Percentiles rank a stretch among this genome's conserved stretches.
Evolutionary conservation across 2,113 vertebrate species (phyloP).

Genomic region (Onychostoma macrolepis): DNA sequence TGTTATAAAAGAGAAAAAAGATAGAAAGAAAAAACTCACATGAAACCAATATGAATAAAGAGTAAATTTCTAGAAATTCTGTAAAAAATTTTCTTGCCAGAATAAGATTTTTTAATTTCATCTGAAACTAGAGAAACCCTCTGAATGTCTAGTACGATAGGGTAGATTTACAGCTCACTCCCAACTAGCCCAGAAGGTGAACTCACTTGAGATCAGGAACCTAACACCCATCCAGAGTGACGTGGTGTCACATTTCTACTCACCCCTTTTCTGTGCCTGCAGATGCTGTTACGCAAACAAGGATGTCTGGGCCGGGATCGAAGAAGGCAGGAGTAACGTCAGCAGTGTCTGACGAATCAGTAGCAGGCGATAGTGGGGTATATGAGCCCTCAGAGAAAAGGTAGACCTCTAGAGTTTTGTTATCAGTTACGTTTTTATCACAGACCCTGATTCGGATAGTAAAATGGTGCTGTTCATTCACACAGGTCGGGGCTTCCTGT

Average conservation of each 20-base stretch:
- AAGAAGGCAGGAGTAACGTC: constrained; percentile 90
- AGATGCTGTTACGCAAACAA: constrained; percentile 68
- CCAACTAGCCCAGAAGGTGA: constrained; percentile 20
- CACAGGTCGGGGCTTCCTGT: constrained; percentile 67
- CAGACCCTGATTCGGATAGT: neutral
- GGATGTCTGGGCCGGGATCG: constrained; percentile 63
- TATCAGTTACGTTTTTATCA: neutral
- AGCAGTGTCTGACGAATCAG: constrained; percentile 94
- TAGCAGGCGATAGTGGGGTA: constrained; percentile 95
- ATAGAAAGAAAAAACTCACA: neutral
- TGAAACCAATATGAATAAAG: neutral
- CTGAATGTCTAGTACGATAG: neutral
- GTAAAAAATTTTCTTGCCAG: neutral
- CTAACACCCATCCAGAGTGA: constrained; percentile 37
- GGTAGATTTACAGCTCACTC: constrained; percentile 26
- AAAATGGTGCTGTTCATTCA: neutral
- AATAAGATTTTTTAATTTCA: too few species aligned
- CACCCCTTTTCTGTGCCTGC: neutral
- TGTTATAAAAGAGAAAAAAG: neutral
- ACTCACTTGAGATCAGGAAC: constrained; percentile 30
- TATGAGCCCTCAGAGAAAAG: constrained; percentile 90
- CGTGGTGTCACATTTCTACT: constrained; percentile 36
- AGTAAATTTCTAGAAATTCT: neutral
- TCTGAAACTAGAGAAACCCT: constrained; percentile 35
- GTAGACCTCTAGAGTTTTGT: constrained; percentile 66